phyloP scores from a whole-genome alignment of 2,888 invertebrate species.

The Onthophagus sagittarius region DNA sequence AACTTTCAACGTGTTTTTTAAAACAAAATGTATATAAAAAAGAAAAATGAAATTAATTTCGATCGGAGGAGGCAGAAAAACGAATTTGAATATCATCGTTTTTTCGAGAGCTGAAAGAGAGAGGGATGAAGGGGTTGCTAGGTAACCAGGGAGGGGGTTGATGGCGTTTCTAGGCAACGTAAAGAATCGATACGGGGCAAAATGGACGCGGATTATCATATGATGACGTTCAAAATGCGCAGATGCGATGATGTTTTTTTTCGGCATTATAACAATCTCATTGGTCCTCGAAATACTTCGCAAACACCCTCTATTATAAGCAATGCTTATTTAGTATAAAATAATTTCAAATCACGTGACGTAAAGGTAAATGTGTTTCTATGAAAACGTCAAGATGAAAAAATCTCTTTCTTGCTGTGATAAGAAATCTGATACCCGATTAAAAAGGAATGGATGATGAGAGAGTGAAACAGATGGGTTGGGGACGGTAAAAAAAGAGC shows the following conservation, averaged over 20 bases:
- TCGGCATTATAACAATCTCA: not conserved
- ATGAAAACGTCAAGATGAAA: too few species aligned
- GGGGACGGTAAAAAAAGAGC: not conserved
- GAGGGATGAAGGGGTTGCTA: slow-evolving; percentile 20
- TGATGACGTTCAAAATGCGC: slow-evolving; percentile 24
- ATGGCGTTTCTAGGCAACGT: slow-evolving; percentile 31
- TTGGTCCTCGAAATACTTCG: not conserved
- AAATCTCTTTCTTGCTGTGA: not conserved
- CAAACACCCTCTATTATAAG: not conserved
- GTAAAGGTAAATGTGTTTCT: too few species aligned
- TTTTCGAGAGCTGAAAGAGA: not conserved
- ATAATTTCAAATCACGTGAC: too few species aligned
- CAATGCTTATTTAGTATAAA: too few species aligned
- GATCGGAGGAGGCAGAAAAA: not conserved
- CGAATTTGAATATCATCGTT: not conserved
- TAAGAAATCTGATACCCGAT: not conserved
- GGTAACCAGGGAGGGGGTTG: slow-evolving; percentile 29
- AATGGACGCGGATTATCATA: slow-evolving; percentile 36
- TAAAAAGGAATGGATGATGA: not conserved
- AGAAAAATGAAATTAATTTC: not conserved
- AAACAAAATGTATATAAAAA: not conserved
- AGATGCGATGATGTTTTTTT: not conserved
- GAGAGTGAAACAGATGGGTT: not conserved
- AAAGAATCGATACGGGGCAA: slow-evolving; percentile 34
- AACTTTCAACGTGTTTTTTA: not conserved